A percentile compares a stretch with the other conserved stretches of the same genome.
Conservation (phyloP, 2,888 invertebrate genomes). For the Caenorhabditis sp. region DNA sequence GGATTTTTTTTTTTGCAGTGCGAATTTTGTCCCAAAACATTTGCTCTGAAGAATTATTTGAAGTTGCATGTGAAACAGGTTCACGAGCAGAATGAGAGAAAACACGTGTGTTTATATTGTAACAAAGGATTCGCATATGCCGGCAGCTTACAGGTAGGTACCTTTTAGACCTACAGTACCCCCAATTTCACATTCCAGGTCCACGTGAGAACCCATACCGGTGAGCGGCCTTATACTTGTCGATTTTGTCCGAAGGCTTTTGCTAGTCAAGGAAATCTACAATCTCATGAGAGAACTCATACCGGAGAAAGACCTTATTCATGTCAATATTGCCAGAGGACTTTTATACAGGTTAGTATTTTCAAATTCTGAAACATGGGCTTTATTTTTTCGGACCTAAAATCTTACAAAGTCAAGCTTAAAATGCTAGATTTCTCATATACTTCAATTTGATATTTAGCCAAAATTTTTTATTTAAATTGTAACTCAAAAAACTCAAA, state of each 20-base stretch:
- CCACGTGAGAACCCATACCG: constrained; percentile 70
- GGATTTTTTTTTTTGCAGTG: constrained; percentile 54
- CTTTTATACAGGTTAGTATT: constrained; percentile 64
- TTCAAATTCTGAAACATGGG: neutral
- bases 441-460: too few species aligned
- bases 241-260: constrained; percentile 69
- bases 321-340: constrained; percentile 60
- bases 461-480: too few species aligned
- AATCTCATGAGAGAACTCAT: constrained; percentile 69
- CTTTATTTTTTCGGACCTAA: neutral
- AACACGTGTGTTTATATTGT: constrained; percentile 67
- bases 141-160: constrained; percentile 68
- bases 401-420: neutral
- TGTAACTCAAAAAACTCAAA: too few species aligned
- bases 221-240: constrained; percentile 69
- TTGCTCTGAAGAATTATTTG: constrained; percentile 71
- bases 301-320: constrained; percentile 68
- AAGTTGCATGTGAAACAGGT: constrained; percentile 70
- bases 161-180: neutral
- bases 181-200: constrained; percentile 48
- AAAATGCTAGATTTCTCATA: too few species aligned
- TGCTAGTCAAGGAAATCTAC: constrained; percentile 71
- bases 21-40: constrained; percentile 67
- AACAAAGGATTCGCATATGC: constrained; percentile 70
- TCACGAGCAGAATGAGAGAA: constrained; percentile 68